These are phyloP conservation scores for Serranochromis macrocephalus DNA, from an alignment of 2,113 vertebrate species.

Conservation along the genomic window DNA sequence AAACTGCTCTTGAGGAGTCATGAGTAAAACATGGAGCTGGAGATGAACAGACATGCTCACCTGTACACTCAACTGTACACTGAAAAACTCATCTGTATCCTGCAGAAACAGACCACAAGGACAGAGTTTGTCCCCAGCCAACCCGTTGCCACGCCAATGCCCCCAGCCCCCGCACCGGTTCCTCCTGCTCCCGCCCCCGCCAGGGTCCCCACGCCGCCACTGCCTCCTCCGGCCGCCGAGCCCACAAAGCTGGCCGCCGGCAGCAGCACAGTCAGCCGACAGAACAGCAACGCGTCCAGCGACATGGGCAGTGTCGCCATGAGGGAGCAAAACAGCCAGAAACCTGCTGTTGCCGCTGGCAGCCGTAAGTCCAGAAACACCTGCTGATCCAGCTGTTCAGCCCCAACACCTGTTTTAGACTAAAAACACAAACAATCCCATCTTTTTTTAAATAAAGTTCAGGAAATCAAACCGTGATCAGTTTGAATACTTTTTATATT, in stretches of 20 bases:
- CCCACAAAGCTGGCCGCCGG: slow-evolving; percentile 29
- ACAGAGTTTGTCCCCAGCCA: slow-evolving; percentile 67
- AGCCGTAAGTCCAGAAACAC: slow-evolving; percentile 51
- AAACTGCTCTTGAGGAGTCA: neutral
- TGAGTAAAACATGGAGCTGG: neutral
- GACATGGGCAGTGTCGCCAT: slow-evolving; percentile 65
- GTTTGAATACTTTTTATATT: neutral
- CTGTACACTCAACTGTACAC: neutral
- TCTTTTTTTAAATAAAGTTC: neutral
- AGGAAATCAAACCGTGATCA: neutral
- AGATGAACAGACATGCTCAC: neutral
- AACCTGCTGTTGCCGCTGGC: slow-evolving; percentile 41
- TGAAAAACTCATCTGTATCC: neutral
- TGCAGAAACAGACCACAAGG: slow-evolving; percentile 80
- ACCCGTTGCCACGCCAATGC: slow-evolving; percentile 18
- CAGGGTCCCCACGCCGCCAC: slow-evolving; percentile 53
- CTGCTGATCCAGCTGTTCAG: neutral
- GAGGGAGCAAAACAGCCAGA: slow-evolving; percentile 74
- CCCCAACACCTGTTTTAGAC: neutral
- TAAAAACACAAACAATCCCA: neutral
- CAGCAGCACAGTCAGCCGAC: slow-evolving; percentile 64
- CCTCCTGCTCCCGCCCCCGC: slow-evolving; percentile 55
- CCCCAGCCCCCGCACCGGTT: slow-evolving; percentile 45
- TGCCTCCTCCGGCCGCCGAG: slow-evolving; percentile 57
- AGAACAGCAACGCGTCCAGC: slow-evolving; percentile 77